Evolutionary conservation across 2,113 vertebrate genomes (phyloP).

Genomic region (Symphodus melops): DNA sequence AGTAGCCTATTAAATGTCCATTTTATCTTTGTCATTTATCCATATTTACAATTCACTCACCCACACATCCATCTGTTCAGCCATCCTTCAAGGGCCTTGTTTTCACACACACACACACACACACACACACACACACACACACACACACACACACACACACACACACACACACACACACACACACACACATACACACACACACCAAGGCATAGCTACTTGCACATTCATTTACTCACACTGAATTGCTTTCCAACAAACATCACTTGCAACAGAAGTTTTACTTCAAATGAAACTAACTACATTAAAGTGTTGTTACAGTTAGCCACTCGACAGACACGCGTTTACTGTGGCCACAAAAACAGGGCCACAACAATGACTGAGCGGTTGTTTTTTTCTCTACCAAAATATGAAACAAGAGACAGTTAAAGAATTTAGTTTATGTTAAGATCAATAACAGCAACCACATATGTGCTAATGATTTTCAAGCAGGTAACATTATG

Average conservation of each 20-base stretch:
- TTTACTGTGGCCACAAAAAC: too few relatives aligned
- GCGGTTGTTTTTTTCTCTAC: too few relatives aligned
- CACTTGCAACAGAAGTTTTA: background rate
- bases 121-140: background rate
- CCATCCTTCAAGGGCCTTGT: constrained; percentile 3
- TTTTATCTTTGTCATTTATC: constrained; percentile 28
- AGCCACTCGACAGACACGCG: too few relatives aligned
- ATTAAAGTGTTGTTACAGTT: too few relatives aligned
- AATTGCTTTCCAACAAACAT: background rate
- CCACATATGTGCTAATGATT: too few relatives aligned
- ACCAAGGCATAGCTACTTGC: background rate
- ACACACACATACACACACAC: background rate
- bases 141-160: background rate
- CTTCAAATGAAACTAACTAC: too few relatives aligned
- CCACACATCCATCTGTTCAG: constrained; percentile 25
- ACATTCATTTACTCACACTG: background rate
- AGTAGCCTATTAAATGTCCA: constrained; percentile 42
- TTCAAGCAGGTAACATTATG: too few relatives aligned
- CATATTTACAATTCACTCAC: constrained; percentile 50
- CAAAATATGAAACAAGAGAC: too few relatives aligned
- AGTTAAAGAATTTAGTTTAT: too few relatives aligned
- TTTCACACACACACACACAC: background rate
- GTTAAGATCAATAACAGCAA: too few relatives aligned
- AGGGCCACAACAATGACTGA: too few relatives aligned
- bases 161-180: background rate